Evolutionary conservation across 2,888 invertebrate genomes (phyloP).

Genomic region (Zaprionus obscuricornis): DNA sequence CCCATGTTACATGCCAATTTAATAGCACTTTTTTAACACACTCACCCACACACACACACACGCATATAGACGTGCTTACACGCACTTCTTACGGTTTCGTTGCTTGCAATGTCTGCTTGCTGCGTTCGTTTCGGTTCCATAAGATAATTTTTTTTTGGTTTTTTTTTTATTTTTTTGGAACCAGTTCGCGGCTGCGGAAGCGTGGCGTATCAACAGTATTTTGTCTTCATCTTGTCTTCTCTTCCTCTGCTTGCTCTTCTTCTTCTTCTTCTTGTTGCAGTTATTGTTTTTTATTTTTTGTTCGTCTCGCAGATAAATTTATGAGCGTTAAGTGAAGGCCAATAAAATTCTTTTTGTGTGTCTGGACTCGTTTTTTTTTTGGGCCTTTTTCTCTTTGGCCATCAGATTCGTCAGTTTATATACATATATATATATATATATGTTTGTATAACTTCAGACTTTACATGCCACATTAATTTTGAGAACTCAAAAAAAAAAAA

Average conservation of each 20-base stretch:
- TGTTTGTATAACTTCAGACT: too few relatives aligned
- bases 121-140: too few relatives aligned
- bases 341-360: constrained; percentile 76
- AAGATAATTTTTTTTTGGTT: too few relatives aligned
- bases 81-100: not conserved
- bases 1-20: constrained; percentile 57
- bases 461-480: too few relatives aligned
- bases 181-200: constrained; percentile 70
- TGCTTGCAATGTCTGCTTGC: too few relatives aligned
- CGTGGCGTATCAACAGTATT: constrained; percentile 68
- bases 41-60: constrained; percentile 25
- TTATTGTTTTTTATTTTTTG: constrained; percentile 19
- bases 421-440: too few relatives aligned
- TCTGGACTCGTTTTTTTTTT: constrained; percentile 54
- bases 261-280: constrained; percentile 1
- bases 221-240: constrained; percentile 37
- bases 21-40: constrained; percentile 54
- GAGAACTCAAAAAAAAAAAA: too few relatives aligned
- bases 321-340: constrained; percentile 78
- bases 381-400: not conserved
- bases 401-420: too few relatives aligned
- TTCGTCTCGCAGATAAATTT: constrained; percentile 67
- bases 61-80: not conserved
- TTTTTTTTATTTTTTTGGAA: constrained; percentile 38
- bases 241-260: constrained; percentile 31